These are phyloP conservation scores for Miichthys miiuy DNA, from an alignment of 2,797 vertebrate species.

Conservation along the genomic window DNA sequence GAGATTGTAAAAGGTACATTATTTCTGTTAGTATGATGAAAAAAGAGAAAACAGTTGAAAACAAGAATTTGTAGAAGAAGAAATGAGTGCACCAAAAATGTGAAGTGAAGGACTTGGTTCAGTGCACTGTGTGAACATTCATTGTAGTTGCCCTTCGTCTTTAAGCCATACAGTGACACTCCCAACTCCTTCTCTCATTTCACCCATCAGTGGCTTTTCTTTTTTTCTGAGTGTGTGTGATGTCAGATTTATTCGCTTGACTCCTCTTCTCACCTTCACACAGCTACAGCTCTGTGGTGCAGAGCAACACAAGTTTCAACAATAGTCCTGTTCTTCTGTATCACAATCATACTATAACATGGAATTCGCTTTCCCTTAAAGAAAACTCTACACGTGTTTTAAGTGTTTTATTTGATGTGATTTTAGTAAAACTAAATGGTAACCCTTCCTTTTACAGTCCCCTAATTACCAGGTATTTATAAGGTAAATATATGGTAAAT, in stretches of 20 bases:
- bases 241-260: constrained; percentile 37
- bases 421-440: constrained; percentile 1
- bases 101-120: constrained; percentile 42
- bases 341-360: constrained; percentile 3
- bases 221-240: constrained; percentile 25
- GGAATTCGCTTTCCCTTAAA: constrained; percentile 8
- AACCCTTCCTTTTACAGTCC: no score
- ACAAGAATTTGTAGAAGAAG: no score
- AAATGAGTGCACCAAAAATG: constrained; percentile 23
- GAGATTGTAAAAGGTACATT: no score
- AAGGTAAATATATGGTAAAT: no score
- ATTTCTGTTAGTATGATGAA: no score
- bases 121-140: constrained; percentile 50
- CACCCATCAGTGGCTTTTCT: constrained; percentile 73
- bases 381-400: not conserved
- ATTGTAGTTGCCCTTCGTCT: constrained; percentile 49
- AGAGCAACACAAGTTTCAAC: constrained; percentile 40
- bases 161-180: constrained; percentile 68
- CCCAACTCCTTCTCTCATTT: constrained; percentile 77
- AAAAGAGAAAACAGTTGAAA: no score
- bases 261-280: constrained; percentile 57
- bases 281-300: constrained; percentile 36
- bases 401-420: not conserved
- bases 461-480: no score
- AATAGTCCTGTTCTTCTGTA: constrained; percentile 19